phyloP scores from a whole-genome alignment of 1,140 invertebrate species.

The Atta colombica region DNA sequence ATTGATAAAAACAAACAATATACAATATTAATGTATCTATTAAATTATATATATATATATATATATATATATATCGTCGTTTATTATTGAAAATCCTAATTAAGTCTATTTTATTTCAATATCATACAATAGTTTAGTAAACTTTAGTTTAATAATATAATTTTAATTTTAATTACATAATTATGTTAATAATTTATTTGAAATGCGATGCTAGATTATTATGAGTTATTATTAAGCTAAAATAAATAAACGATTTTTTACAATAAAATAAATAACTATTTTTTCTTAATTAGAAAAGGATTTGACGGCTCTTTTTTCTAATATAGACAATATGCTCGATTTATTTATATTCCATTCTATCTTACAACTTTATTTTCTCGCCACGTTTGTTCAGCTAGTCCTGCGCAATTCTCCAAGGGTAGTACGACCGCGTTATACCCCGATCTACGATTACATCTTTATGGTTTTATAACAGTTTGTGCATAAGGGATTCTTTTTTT shows the following conservation, averaged over 20 bases:
- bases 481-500: slow-evolving; percentile 66
- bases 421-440: background rate
- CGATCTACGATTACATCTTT: slow-evolving; percentile 74
- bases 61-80: background rate
- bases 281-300: background rate
- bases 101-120: background rate
- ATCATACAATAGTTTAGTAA: too few relatives aligned
- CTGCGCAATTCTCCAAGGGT: slow-evolving; percentile 2
- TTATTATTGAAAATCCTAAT: background rate
- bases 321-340: background rate
- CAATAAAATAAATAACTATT: background rate
- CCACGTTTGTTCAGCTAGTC: background rate
- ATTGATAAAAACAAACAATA: background rate
- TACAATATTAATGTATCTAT: background rate
- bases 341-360: slow-evolving; percentile 35
- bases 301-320: background rate
- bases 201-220: background rate
- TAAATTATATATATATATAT: background rate
- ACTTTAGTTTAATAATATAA: too few relatives aligned
- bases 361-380: slow-evolving; percentile 12
- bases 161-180: background rate
- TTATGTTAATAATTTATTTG: background rate
- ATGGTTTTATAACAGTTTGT: slow-evolving; percentile 74
- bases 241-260: background rate
- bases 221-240: background rate